Base-by-base conservation (phyloP, 2,888 invertebrate genomes). In the Noctuana brunneofusca region DNA sequence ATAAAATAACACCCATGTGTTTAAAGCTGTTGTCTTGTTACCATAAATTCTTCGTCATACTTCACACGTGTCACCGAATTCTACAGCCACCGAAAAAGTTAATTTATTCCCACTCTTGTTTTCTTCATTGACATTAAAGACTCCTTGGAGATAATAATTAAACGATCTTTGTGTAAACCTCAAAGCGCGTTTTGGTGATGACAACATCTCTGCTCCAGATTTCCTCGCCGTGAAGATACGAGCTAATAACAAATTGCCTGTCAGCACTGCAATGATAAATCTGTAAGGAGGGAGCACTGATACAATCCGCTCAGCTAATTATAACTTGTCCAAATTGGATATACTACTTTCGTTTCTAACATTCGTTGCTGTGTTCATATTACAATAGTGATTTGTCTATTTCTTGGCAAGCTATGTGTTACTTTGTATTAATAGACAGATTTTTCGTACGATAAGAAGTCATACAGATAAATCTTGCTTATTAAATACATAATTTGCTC, bases 321-420 rank as follows among this genome's bases (percentile, higher is more conserved):
- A 56, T 63, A 63, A 63, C 63, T 56, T 52, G 12, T 49, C 62
- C 62, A 62, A 62, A 56, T 56, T 62, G 50, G 62, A 62, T 62
- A 56, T 35, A 38, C 49, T 49, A 50, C 55, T 60, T 53, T 60
- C 54, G 32, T 54, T 54, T 24, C 22, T 22, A 43, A 59, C 58
- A 27, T 50, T 1, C 35, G 38, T 58, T 58, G 27, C 20, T 54
- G 8, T 16, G 12, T 46, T 18, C 20, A 12, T 46, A 12, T 46
- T 22, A 27, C 43, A 30, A 59, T 58, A 35, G 48, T n/a, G 22
- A 24, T 49, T 50, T 24, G 41, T 50, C 30, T 48, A 30, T 50
- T 50, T 18, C 35, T 46, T 18, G 30, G 11, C 20, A 12, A n/a
- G n/a, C 48, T 12, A 43, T 43, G 18, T 43, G 9, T 43, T 18